Evolutionary conservation across 2,797 vertebrate species (phyloP).

Genomic region (Esox masquinongy): DNA sequence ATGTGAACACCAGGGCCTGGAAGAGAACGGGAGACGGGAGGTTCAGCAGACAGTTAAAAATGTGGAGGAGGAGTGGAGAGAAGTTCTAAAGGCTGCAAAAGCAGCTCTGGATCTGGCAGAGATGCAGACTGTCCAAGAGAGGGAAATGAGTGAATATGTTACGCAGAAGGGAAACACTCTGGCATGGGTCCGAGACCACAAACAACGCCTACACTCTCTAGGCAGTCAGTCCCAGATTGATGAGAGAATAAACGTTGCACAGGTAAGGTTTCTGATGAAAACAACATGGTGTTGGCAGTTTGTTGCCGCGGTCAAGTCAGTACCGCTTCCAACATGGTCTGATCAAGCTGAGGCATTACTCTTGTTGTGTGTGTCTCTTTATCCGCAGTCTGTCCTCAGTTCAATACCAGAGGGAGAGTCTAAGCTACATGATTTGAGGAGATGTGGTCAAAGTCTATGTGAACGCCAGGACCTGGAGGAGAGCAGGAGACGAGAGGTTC

Average conservation of each 20-base stretch:
- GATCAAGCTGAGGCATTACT: not conserved
- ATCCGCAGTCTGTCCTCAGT: conserved; percentile 54
- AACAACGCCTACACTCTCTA: conserved; percentile 68
- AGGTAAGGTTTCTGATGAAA: conserved; percentile 66
- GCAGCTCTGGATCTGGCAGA: conserved; percentile 36
- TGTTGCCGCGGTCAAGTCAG: not conserved
- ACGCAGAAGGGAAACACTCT: conserved; percentile 58
- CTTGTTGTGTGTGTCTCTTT: conserved; percentile 5
- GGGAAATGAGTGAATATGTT: conserved; percentile 66
- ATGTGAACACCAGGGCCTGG: conserved; percentile 30
- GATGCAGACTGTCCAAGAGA: conserved; percentile 46
- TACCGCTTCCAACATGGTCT: not conserved
- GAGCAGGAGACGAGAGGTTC: conserved; percentile 27
- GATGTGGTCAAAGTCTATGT: conserved; percentile 24
- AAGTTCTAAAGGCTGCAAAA: conserved; percentile 35
- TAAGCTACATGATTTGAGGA: conserved; percentile 53
- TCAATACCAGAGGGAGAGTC: conserved; percentile 54
- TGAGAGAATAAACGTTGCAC: conserved; percentile 68
- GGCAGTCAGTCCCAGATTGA: conserved; percentile 61
- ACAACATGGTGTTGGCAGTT: too few species aligned
- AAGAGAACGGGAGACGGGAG: conserved; percentile 31
- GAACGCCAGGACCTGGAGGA: conserved; percentile 37
- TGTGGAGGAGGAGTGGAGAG: conserved; percentile 47
- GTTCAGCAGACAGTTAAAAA: conserved; percentile 32
- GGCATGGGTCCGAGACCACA: conserved; percentile 71